A percentile compares a stretch with the other conserved stretches of the same genome.
phyloP scores from a whole-genome alignment of 2,888 invertebrate species.

The Trichopoda pennipes region DNA sequence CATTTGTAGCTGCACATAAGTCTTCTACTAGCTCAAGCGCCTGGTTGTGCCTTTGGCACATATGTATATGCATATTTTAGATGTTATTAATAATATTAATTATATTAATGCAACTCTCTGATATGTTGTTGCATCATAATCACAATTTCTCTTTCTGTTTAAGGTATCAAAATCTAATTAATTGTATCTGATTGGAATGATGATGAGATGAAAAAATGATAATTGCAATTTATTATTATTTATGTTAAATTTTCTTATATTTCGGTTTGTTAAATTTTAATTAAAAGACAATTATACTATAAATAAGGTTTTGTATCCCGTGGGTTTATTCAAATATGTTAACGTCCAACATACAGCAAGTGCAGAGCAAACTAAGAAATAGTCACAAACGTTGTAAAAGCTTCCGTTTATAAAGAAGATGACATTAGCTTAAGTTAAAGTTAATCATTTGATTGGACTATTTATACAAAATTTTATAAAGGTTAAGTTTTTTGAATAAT shows the following conservation, averaged over 20 bases:
- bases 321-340: too few relatives aligned
- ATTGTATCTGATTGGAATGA: constrained; percentile 51
- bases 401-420: too few relatives aligned
- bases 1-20: background rate
- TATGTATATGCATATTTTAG: constrained; percentile 16
- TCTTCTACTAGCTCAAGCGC: background rate
- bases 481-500: too few relatives aligned
- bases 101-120: constrained; percentile 14
- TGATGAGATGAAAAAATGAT: constrained; percentile 27
- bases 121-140: constrained; percentile 25
- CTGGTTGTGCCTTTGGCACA: background rate
- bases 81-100: constrained; percentile 19
- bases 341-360: too few relatives aligned
- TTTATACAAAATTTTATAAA: too few relatives aligned
- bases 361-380: too few relatives aligned
- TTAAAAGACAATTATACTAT: too few relatives aligned
- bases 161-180: constrained; percentile 58
- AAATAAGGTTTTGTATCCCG: too few relatives aligned
- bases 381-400: too few relatives aligned
- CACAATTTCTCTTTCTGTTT: constrained; percentile 3
- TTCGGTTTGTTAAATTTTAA: background rate
- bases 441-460: too few relatives aligned
- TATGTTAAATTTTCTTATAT: background rate
- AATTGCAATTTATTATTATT: constrained; percentile 13
- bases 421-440: too few relatives aligned